Conservation (phyloP, 1,140 invertebrate species). For the Dendroctonus valens region DNA sequence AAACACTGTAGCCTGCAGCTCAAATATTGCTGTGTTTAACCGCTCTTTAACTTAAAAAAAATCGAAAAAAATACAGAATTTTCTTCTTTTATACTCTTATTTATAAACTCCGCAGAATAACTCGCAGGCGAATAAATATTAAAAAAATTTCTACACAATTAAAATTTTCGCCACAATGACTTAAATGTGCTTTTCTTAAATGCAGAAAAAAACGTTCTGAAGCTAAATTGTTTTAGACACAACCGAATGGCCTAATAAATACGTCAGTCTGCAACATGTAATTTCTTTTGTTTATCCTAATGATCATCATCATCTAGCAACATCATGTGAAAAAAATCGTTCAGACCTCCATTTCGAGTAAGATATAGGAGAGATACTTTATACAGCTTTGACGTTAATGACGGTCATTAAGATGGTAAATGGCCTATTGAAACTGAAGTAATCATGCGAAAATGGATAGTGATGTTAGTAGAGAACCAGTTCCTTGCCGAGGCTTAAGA, state of each 20-base stretch:
- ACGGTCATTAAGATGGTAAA: conserved; percentile 31
- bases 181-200: no score
- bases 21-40: no score
- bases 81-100: no score
- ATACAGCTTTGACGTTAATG: conserved; percentile 26
- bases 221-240: not conserved
- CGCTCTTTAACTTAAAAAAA: no score
- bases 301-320: conserved; percentile 8
- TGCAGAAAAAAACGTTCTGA: not conserved
- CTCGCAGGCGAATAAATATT: no score
- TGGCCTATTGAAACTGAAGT: conserved; percentile 32
- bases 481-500: conserved; percentile 21
- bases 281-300: conserved; percentile 13
- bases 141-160: no score
- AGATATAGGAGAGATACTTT: conserved; percentile 24
- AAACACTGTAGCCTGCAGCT: no score
- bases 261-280: conserved; percentile 1
- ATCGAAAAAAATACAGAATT: no score
- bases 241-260: not conserved
- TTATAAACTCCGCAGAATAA: no score
- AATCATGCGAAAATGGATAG: conserved; percentile 32
- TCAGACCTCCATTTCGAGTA: conserved; percentile 5
- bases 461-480: conserved; percentile 31
- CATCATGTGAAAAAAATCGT: conserved; percentile 19
- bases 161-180: no score